Evolutionary conservation across 2,888 invertebrate genomes (phyloP).

Genomic region (Heliconius aoede): DNA sequence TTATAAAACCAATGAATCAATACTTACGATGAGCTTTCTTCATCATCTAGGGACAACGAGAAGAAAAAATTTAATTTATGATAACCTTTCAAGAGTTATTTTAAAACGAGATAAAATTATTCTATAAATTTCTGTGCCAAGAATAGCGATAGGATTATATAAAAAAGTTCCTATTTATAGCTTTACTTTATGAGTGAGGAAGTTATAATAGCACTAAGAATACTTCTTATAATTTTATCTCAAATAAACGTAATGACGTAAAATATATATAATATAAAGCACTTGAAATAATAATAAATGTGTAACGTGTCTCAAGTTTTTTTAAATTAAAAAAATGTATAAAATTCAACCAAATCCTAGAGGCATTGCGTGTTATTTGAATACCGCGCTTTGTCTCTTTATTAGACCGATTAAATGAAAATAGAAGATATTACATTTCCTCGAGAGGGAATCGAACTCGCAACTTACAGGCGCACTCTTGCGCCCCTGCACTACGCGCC

Average conservation of each 20-base stretch:
- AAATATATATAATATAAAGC: background rate
- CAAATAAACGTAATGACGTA: background rate
- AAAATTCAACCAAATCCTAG: no score
- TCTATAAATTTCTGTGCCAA: constrained; percentile 2
- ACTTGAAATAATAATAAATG: background rate
- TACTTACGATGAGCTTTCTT: background rate
- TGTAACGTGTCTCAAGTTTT: no score
- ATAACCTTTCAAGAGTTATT: constrained; percentile 15
- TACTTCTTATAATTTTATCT: background rate
- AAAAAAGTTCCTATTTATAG: constrained; percentile 12
- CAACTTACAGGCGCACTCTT: no score
- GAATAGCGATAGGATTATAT: constrained; percentile 3
- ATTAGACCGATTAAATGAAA: no score
- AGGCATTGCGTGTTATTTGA: no score
- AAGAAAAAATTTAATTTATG: background rate
- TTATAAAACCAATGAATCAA: background rate
- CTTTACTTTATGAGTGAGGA: background rate
- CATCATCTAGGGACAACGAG: no score
- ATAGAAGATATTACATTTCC: no score
- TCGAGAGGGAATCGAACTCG: no score
- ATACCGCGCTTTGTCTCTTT: no score
- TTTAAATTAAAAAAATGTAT: no score
- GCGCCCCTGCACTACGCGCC: background rate
- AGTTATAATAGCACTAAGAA: background rate
- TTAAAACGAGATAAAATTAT: constrained; percentile 12